These are phyloP conservation scores for Pseudorhombus dupliciocellatus DNA, from an alignment of 2,113 vertebrate species.

Conservation along the genomic window DNA sequence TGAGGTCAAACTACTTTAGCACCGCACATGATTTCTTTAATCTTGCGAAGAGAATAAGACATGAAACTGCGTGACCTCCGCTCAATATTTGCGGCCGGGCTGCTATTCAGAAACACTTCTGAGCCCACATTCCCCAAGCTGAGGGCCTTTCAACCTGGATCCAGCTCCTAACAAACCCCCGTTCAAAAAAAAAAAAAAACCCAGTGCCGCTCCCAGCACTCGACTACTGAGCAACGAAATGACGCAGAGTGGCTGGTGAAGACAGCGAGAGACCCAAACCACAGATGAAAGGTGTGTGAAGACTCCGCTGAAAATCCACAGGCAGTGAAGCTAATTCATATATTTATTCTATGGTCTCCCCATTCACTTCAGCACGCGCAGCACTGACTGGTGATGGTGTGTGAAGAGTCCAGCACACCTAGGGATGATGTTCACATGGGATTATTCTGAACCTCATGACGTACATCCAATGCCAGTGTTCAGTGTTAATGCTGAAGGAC, in stretches of 20 bases:
- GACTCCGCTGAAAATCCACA: not conserved
- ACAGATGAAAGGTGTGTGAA: not conserved
- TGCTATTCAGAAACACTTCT: slow-evolving; percentile 32
- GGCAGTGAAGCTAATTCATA: too few species aligned
- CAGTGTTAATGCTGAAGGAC: not conserved
- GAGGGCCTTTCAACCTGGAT: slow-evolving; percentile 41
- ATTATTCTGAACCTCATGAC: not conserved
- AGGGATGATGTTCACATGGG: not conserved
- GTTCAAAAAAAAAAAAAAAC: slow-evolving; percentile 7
- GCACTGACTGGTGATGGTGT: not conserved
- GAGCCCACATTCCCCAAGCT: slow-evolving; percentile 29
- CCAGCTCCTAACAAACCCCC: slow-evolving; percentile 21
- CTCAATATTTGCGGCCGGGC: slow-evolving; percentile 15
- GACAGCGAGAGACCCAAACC: not conserved
- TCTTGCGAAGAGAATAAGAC: slow-evolving; percentile 34
- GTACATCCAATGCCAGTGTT: not conserved
- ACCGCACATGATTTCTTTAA: slow-evolving; percentile 18
- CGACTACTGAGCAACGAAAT: slow-evolving; percentile 1
- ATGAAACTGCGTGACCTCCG: slow-evolving; percentile 19
- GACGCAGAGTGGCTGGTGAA: not conserved
- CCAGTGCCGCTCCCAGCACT: slow-evolving; percentile 6
- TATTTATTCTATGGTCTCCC: not conserved
- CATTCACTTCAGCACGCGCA: not conserved
- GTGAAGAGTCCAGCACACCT: not conserved
- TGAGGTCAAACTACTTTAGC: not conserved